A percentile compares a stretch with the other conserved stretches of the same genome.
phyloP scores from a whole-genome alignment of 2,113 vertebrate species.

The Paradisaea rubra region DNA sequence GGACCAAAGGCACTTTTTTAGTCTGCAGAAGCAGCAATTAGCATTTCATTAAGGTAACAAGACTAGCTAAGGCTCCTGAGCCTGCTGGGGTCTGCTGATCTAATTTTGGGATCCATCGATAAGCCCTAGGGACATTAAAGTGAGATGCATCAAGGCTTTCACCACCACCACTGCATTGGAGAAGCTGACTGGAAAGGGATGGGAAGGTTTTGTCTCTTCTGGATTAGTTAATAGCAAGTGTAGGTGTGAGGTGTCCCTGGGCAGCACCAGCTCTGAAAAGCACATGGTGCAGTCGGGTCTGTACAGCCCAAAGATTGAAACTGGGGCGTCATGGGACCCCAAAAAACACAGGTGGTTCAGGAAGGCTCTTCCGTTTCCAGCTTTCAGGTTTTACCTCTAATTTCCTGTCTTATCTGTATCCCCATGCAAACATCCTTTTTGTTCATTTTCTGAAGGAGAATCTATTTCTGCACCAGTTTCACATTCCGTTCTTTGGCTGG shows the following conservation, averaged over 20 bases:
- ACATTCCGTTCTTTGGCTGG: background rate
- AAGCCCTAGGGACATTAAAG: background rate
- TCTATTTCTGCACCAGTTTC: background rate
- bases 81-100: background rate
- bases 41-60: slow-evolving; percentile 32
- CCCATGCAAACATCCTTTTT: background rate
- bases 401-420: background rate
- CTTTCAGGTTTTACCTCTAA: background rate
- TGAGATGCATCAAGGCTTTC: background rate
- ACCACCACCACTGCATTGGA: background rate
- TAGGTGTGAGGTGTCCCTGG: background rate
- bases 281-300: background rate
- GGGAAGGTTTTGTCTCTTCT: background rate
- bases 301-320: background rate
- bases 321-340: background rate
- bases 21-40: slow-evolving; percentile 41
- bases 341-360: background rate
- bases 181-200: background rate
- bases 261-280: background rate
- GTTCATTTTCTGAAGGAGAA: background rate
- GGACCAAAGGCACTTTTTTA: slow-evolving; percentile 32
- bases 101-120: slow-evolving; percentile 14
- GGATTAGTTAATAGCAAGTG: background rate
- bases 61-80: background rate
- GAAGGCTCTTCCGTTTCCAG: background rate